Evolutionary conservation across 2,797 vertebrate species (phyloP).

Genomic region (Leptodon cayanensis): DNA sequence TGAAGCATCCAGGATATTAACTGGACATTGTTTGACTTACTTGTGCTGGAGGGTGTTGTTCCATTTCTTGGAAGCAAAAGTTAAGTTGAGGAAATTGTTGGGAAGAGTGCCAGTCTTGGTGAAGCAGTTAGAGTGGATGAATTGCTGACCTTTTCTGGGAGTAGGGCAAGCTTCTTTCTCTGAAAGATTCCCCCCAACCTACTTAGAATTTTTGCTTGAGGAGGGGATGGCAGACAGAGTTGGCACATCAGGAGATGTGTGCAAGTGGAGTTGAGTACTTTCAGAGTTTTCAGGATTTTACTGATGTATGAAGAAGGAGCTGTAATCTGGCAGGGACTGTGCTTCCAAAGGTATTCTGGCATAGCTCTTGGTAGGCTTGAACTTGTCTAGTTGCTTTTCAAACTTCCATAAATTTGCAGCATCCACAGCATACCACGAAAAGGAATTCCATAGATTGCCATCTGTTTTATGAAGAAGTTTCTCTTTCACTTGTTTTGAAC

Average conservation of each 20-base stretch:
- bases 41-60: background rate
- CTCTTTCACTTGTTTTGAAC: background rate
- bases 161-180: background rate
- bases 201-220: background rate
- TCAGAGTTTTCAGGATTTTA: background rate
- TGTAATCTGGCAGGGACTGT: background rate
- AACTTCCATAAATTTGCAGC: background rate
- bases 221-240: background rate
- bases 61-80: background rate
- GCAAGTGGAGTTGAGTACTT: background rate
- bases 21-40: background rate
- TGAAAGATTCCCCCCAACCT: background rate
- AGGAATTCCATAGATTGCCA: background rate
- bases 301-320: background rate
- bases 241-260: background rate
- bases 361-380: background rate
- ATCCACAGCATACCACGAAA: background rate
- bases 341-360: background rate
- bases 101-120: background rate
- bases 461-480: background rate
- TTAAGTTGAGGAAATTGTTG: background rate
- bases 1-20: background rate
- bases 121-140: background rate
- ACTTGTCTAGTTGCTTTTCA: background rate
- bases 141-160: background rate